Conservation (phyloP, 2,888 invertebrate species). For the Lottia gigantea region DNA sequence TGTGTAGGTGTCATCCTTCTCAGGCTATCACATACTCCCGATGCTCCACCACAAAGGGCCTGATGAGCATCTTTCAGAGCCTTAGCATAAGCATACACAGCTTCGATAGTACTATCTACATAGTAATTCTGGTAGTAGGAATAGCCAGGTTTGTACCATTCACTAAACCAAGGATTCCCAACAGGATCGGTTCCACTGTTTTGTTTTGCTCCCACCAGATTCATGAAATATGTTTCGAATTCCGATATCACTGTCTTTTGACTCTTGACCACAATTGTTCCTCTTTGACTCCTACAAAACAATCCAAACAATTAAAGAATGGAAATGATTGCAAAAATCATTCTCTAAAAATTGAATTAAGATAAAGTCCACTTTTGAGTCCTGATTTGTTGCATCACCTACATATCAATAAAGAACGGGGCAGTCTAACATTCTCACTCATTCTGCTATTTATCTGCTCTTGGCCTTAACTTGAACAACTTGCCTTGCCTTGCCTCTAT, state of each 20-base stretch:
- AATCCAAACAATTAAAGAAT: background rate
- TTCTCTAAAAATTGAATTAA: too few species aligned
- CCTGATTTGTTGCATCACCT: too few species aligned
- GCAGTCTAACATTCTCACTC: too few species aligned
- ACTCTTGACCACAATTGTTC: slow-evolving; percentile 43
- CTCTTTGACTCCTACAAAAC: slow-evolving; percentile 29
- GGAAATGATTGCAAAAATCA: too few species aligned
- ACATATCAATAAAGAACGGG: too few species aligned
- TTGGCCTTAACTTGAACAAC: too few species aligned
- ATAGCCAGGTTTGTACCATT: slow-evolving; percentile 53
- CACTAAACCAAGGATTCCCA: slow-evolving; percentile 57
- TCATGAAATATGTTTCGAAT: slow-evolving; percentile 51
- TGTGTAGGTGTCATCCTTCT: slow-evolving; percentile 36
- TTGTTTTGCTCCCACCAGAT: slow-evolving; percentile 24
- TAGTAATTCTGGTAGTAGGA: slow-evolving; percentile 33
- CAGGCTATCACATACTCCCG: slow-evolving; percentile 41
- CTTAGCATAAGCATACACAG: slow-evolving; percentile 57
- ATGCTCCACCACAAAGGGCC: slow-evolving; percentile 32
- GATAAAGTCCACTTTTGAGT: too few species aligned
- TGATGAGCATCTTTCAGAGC: slow-evolving; percentile 46
- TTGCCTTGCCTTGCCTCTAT: too few species aligned
- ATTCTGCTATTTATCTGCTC: too few species aligned
- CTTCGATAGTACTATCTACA: slow-evolving; percentile 51
- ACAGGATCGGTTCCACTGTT: slow-evolving; percentile 35
- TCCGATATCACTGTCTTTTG: slow-evolving; percentile 39